Conservation (phyloP, 2,888 invertebrate species). For the Agrenia bidenticulata region DNA sequence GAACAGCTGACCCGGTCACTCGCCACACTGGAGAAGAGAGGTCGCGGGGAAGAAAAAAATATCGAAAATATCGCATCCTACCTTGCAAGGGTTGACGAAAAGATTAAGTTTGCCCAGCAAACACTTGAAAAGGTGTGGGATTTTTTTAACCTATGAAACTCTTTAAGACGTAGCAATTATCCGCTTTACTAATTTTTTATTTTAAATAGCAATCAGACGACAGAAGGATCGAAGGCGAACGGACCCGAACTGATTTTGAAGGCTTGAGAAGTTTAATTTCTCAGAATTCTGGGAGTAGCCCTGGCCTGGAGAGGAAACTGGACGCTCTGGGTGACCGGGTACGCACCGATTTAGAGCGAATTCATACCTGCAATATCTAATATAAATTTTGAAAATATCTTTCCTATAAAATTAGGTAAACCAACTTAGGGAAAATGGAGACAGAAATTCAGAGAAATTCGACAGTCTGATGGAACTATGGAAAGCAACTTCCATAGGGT, state of each 20-base stretch:
- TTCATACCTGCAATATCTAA: too few relatives aligned
- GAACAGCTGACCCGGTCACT: constrained; percentile 76
- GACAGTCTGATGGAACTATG: constrained; percentile 46
- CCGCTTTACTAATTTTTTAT: neutral
- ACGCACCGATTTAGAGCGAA: too few relatives aligned
- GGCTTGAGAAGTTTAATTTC: constrained; percentile 3
- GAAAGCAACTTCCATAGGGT: constrained; percentile 25
- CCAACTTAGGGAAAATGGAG: constrained; percentile 37
- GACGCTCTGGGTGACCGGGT: constrained; percentile 33
- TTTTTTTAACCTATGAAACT: too few relatives aligned
- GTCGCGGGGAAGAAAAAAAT: constrained; percentile 66
- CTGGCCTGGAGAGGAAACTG: constrained; percentile 30
- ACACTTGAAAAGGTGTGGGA: constrained; percentile 43
- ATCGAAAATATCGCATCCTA: constrained; percentile 63
- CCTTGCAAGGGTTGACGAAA: constrained; percentile 71
- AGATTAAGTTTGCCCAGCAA: constrained; percentile 60
- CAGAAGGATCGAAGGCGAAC: constrained; percentile 30
- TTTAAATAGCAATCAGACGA: constrained; percentile 36
- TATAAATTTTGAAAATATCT: too few relatives aligned
- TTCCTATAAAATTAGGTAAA: constrained; percentile 37
- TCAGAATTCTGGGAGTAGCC: neutral
- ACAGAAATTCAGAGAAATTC: constrained; percentile 41
- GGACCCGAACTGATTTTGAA: constrained; percentile 16
- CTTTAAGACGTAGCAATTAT: too few relatives aligned
- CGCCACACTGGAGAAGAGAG: constrained; percentile 68